Evolutionary conservation across 2,797 vertebrate species (phyloP), one percentile per base, ranked within the genome.

Genomic region (Epinephelus awoara): DNA sequence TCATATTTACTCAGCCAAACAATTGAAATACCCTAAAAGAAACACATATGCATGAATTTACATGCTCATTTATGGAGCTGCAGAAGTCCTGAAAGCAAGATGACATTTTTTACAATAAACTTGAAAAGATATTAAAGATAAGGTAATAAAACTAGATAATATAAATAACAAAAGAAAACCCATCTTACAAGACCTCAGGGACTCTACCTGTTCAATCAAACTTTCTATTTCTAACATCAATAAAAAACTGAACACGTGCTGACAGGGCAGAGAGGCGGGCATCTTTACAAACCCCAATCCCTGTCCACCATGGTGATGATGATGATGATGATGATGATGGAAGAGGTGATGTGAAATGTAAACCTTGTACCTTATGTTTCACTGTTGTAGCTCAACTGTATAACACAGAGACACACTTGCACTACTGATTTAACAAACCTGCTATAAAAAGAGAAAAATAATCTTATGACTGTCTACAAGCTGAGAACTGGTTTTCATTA

Each of bases 391-490:
- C 95, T 96, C 93, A 93, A 85, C 88, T 93, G 95, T 97, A 97
- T 96, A 96, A 92, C 96, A 92, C 96, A 29, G 59, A 80, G 38
- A 72, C 56, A 71, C 62, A 96, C 94, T 95, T 96, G 95, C 96
- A 97, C 96, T 96, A 97, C 97, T 97, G 96, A 97, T 95, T 97
- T 96, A 96, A 97, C 94, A 95, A 95, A 90, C 95, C 94, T 96
- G 95, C 94, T 96, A 92, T 96, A 76, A 89, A 79, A 62, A 80
- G 25, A 54, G n/a, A 61, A 38, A 29, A 44, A 49, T 14, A 69
- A 25, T 17, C 9, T 19, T 50, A 1, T 88, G 92, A 79, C 94
- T 89, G 90, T 89, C 92, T 88, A 92, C 91, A 95, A 91, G 84
- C 81, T 96, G 91, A 59, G 15, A 74, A n/a, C 55, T 95, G 95